Evolutionary conservation across 2,113 vertebrate genomes (phyloP).

Genomic region (Eublepharis macularius): DNA sequence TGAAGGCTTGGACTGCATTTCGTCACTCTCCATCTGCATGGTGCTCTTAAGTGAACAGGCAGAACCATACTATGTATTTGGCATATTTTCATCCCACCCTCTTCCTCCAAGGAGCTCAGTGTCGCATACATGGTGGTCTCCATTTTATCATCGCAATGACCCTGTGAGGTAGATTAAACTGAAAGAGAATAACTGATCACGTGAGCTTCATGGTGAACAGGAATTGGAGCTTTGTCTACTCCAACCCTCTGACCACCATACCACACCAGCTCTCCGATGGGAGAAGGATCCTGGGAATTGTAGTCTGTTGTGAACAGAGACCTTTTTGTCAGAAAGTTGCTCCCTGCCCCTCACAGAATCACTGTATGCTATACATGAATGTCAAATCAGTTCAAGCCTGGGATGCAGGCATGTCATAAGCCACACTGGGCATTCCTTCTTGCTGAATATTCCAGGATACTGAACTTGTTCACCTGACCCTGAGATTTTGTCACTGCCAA

Average conservation of each 20-base stretch:
- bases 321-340: no score
- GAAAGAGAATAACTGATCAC: not conserved
- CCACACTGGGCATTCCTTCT: no score
- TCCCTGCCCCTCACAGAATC: no score
- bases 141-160: not conserved
- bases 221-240: no score
- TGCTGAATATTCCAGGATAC: not conserved
- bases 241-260: not conserved
- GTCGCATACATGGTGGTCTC: not conserved
- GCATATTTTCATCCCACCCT: not conserved
- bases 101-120: not conserved
- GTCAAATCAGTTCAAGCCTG: no score
- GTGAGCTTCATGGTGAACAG: not conserved
- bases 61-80: not conserved
- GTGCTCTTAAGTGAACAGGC: no score
- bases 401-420: no score
- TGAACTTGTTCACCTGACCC: fast-evolving
- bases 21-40: no score
- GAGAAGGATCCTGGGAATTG: no score
- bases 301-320: no score
- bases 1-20: no score
- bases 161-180: not conserved
- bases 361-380: no score
- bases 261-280: not conserved
- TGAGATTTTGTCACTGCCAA: not conserved